Base-by-base conservation (phyloP, 2,888 invertebrate genomes). In the Macrophya annulata region DNA sequence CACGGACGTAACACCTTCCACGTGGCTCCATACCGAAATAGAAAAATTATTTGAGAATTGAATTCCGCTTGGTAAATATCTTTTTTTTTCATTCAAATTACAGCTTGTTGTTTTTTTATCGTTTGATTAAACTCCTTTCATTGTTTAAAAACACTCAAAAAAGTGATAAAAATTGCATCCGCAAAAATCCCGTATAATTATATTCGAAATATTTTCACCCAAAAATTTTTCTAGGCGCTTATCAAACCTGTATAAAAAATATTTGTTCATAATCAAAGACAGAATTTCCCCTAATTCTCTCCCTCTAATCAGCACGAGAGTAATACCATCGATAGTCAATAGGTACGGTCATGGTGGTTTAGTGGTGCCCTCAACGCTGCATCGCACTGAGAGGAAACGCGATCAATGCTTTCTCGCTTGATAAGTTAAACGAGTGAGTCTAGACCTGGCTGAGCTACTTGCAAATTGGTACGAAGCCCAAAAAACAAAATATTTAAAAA, bases 1-100 rank as follows among this genome's bases (percentile, higher is more conserved):
- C 71, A 71, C 17, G 71, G 71, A 17, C 71, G 71, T 71, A 74
- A 43, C 21, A 45, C n/a, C 45, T 45, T n/a, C 72, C 12, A 40
- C n/a, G 12, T 21, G 72, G 45, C n/a, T 21, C 45, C 12, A 74
- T 4, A 74, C 72, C 72, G 17, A 4, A 45, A 4, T 4, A n/a
- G 43, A 45, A n/a, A 68, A 45, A 74, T 45, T 74, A 0, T 45
- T 4, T 8, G 4, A 43, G 25, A 43, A 21, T 74, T 74, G 8
- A 74, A 12, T 31, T 43, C 43, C 31, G 17, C 45, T 9, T 21
- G 17, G 72, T 4, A 21, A 74, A 12, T 45, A 45, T 10, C 9
- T 17, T 45, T 74, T 12, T 6, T 74, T 12, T n/a, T n/a, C 40
- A 21, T 8, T 10, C 4, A 21, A 45, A 74, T n/a, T 43, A 10